These are phyloP conservation scores for Sesamia nonagrioides DNA, from an alignment of 1,140 invertebrate species.

Conservation along the genomic window DNA sequence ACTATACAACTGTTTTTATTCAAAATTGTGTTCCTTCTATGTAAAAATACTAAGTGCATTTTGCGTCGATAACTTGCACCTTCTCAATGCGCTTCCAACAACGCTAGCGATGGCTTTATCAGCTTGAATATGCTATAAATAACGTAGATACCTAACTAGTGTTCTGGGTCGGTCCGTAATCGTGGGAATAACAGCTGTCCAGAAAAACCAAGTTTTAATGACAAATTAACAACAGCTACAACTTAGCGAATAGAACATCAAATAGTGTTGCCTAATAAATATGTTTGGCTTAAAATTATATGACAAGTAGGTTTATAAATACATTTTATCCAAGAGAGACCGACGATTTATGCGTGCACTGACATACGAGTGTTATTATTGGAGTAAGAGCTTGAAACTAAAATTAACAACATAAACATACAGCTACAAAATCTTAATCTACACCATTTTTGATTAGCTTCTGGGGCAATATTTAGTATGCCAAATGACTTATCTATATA, in stretches of 20 bases:
- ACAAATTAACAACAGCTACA: neutral
- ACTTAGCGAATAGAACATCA: neutral
- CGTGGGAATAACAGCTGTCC: slow-evolving; percentile 58
- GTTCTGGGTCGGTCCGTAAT: slow-evolving; percentile 61
- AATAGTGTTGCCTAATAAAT: neutral
- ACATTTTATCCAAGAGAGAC: slow-evolving; percentile 26
- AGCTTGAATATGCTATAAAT: slow-evolving; percentile 80
- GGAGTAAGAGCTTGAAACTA: slow-evolving; percentile 48
- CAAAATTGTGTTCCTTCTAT: neutral
- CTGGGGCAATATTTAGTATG: neutral
- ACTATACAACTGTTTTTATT: neutral
- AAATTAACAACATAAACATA: slow-evolving; percentile 44
- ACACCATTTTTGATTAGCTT: slow-evolving; percentile 13
- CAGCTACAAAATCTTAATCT: slow-evolving; percentile 32
- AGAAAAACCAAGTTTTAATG: slow-evolving; percentile 27
- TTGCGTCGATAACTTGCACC: slow-evolving; percentile 39
- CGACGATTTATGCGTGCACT: slow-evolving; percentile 33
- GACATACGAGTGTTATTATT: slow-evolving; percentile 44
- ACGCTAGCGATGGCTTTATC: slow-evolving; percentile 61
- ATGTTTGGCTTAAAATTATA: slow-evolving; percentile 10
- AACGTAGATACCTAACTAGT: slow-evolving; percentile 57
- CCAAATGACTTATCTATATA: neutral
- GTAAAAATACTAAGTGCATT: slow-evolving; percentile 11
- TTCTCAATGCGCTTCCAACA: slow-evolving; percentile 44
- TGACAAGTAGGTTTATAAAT: slow-evolving; percentile 25